phyloP scores from a whole-genome alignment of 2,888 invertebrate genomes.

The Conomelus anceps region DNA sequence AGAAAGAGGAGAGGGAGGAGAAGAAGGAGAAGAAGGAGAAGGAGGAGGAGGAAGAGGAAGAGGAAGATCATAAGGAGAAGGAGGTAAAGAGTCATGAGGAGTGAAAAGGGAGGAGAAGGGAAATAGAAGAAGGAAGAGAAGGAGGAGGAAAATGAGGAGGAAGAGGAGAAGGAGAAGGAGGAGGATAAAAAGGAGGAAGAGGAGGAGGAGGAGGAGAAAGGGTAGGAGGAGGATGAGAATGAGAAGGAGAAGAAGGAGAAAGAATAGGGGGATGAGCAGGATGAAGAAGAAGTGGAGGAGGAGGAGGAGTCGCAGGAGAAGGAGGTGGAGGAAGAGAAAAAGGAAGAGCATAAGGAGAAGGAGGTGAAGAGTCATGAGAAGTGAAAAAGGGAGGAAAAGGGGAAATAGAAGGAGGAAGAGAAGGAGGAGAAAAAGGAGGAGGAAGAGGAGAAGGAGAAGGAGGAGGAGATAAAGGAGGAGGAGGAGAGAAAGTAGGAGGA shows the following conservation, averaged over 20 bases:
- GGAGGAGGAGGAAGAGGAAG: not conserved
- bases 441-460: not conserved
- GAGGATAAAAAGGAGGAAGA: no score
- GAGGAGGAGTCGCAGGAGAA: no score
- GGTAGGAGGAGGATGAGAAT: not conserved
- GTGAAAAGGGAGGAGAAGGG: not conserved
- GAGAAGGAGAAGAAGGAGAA: not conserved
- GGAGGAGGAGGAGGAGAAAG: not conserved
- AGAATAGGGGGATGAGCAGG: not conserved
- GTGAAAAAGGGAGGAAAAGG: no score
- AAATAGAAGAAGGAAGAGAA: not conserved
- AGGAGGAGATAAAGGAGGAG: not conserved
- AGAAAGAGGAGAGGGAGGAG: not conserved
- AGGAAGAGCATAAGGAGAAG: not conserved
- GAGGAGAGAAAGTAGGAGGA: not conserved
- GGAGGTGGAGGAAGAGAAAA: no score
- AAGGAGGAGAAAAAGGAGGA: not conserved
- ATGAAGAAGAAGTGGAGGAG: not conserved
- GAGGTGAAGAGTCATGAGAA: not conserved
- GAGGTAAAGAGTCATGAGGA: not conserved
- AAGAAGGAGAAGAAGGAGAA: not conserved
- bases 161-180: not conserved
- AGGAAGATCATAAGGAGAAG: not conserved
- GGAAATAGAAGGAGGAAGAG: no score
- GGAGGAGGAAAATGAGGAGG: not conserved